Evolutionary conservation across 1,140 invertebrate species (phyloP).

Genomic region (Hetaerina americana): DNA sequence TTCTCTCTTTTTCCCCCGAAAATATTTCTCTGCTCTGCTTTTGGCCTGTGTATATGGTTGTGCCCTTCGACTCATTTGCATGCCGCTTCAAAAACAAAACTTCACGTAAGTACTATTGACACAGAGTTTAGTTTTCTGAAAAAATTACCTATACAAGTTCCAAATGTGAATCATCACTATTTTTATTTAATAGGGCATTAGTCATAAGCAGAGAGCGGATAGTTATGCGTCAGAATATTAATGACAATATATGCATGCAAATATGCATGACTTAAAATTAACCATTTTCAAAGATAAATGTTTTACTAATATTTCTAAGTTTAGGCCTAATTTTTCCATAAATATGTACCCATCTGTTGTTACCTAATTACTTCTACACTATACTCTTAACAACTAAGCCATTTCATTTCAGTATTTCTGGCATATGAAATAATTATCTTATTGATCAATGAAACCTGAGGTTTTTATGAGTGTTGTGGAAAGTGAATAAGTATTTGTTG

Average conservation of each 20-base stretch:
- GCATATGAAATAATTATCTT: too few relatives aligned
- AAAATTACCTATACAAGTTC: slow-evolving; percentile 1
- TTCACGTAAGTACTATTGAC: slow-evolving; percentile 55
- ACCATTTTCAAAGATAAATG: too few relatives aligned
- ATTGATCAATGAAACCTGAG: too few relatives aligned
- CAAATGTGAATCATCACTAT: not conserved
- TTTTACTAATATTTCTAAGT: too few relatives aligned
- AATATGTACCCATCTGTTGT: too few relatives aligned
- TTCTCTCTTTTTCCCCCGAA: slow-evolving; percentile 50
- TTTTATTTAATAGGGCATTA: not conserved
- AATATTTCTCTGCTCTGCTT: slow-evolving; percentile 61
- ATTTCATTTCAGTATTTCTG: not conserved
- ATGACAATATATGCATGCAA: not conserved
- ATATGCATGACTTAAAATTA: not conserved
- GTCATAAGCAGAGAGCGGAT: not conserved
- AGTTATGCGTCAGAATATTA: not conserved
- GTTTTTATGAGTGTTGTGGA: too few relatives aligned
- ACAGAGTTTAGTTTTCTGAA: not conserved
- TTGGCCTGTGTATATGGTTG: slow-evolving; percentile 50
- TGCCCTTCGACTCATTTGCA: slow-evolving; percentile 51
- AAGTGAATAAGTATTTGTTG: too few relatives aligned
- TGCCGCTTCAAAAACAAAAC: slow-evolving; percentile 59
- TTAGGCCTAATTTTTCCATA: too few relatives aligned
- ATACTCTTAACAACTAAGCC: not conserved
- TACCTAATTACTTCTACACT: not conserved